Evolutionary conservation across 2,888 invertebrate species (phyloP).

Genomic region (Protodeltote pygarga): DNA sequence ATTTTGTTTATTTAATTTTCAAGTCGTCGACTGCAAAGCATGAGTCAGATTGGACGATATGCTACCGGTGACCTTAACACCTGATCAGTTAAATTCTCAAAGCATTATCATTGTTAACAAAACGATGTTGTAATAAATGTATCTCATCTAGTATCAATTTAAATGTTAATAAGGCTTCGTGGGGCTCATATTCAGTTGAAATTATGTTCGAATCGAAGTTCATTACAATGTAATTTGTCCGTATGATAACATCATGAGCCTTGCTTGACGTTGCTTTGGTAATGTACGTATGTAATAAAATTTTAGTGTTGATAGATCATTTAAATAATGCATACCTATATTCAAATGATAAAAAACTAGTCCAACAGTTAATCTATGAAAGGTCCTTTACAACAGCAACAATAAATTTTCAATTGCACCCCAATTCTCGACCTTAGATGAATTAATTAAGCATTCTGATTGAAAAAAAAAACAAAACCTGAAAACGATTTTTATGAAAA

Average conservation of each 20-base stretch:
- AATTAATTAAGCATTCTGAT: no score
- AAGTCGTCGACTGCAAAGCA: neutral
- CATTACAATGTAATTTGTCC: conserved; percentile 20
- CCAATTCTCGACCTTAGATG: no score
- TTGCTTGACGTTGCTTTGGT: no score
- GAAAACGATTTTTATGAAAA: no score
- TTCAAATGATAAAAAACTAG: no score
- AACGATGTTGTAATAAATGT: conserved; percentile 5
- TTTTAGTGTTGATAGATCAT: no score
- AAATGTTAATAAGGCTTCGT: conserved; percentile 28
- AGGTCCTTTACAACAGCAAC: no score
- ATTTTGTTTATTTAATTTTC: neutral
- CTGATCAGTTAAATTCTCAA: conserved; percentile 26
- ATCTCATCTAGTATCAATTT: conserved; percentile 22
- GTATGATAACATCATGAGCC: conserved; percentile 15
- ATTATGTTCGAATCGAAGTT: conserved; percentile 10
- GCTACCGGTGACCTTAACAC: conserved; percentile 37
- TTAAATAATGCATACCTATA: no score
- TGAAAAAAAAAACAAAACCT: no score
- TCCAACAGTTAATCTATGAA: no score
- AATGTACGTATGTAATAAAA: no score
- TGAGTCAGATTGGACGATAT: conserved; percentile 24
- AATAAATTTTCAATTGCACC: no score
- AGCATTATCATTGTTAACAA: conserved; percentile 28
- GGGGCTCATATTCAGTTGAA: conserved; percentile 1